A percentile compares a stretch with the other conserved stretches of the same genome.
These are phyloP conservation scores for Atherix ibis DNA, from an alignment of 2,888 invertebrate genomes.

Conservation along the genomic window DNA sequence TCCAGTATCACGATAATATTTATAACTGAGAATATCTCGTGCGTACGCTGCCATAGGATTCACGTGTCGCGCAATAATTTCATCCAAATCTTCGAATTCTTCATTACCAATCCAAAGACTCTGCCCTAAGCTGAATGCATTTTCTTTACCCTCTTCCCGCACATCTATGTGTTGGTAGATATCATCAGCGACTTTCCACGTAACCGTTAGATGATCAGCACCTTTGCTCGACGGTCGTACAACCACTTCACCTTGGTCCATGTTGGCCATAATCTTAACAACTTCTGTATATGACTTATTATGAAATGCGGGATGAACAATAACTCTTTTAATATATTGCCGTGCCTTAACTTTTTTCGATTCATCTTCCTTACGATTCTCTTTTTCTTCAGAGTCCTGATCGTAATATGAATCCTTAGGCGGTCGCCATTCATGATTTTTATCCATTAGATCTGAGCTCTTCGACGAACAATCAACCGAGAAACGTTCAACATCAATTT, in stretches of 20 bases:
- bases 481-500: constrained; percentile 90
- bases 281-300: constrained; percentile 90
- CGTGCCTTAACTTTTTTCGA: constrained; percentile 67
- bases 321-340: constrained; percentile 87
- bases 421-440: constrained; percentile 83
- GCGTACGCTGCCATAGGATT: constrained; percentile 93
- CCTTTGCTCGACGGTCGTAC: constrained; percentile 96
- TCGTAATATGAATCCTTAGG: constrained; percentile 85
- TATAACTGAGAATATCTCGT: constrained; percentile 78
- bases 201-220: constrained; percentile 87
- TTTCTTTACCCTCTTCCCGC: constrained; percentile 88
- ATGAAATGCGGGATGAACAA: constrained; percentile 93
- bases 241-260: constrained; percentile 95
- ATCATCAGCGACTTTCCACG: constrained; percentile 94
- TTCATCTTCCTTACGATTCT: constrained; percentile 61
- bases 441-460: constrained; percentile 80
- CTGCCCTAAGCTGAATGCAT: constrained; percentile 84
- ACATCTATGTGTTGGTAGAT: constrained; percentile 96
- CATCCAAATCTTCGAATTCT: constrained; percentile 97
- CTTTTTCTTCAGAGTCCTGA: constrained; percentile 64
- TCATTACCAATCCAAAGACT: constrained; percentile 76
- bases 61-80: constrained; percentile 93
- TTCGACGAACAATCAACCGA: constrained; percentile 86
- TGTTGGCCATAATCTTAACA: constrained; percentile 72
- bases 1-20: constrained; percentile 68